Percentiles rank a stretch among this genome's conserved stretches.
Evolutionary conservation across 2,797 vertebrate genomes (phyloP).

Genomic region (Setipinna tenuifilis): DNA sequence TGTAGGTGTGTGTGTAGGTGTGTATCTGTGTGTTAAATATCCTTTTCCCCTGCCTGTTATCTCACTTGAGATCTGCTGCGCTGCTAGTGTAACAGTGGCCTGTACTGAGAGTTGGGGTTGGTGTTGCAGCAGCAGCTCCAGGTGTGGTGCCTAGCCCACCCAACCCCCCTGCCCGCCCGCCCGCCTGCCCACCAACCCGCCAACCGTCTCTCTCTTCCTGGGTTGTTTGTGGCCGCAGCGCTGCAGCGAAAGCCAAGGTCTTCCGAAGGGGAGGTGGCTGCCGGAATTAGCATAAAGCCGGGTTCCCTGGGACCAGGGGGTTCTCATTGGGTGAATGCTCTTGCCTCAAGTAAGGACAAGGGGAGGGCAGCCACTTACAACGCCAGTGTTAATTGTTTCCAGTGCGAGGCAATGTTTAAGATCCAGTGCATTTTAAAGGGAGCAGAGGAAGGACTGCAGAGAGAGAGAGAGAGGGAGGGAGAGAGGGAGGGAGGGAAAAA

Average conservation of each 20-base stretch:
- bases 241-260: constrained; percentile 87
- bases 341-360: constrained; percentile 91
- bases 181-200: too few species aligned
- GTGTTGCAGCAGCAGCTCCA: not conserved
- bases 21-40: not conserved
- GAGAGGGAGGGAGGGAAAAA: not conserved
- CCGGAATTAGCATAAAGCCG: constrained; percentile 90
- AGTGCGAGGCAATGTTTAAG: constrained; percentile 81
- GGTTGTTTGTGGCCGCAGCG: constrained; percentile 18
- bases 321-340: constrained; percentile 78
- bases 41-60: not conserved
- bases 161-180: too few species aligned
- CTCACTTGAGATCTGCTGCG: not conserved
- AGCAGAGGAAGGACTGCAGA: constrained; percentile 7
- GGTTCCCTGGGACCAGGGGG: constrained; percentile 74
- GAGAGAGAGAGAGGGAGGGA: not conserved
- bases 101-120: not conserved
- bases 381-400: constrained; percentile 84
- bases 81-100: not conserved
- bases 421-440: constrained; percentile 64
- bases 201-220: not conserved
- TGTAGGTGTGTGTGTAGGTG: not conserved
- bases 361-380: constrained; percentile 84
- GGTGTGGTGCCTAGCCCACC: not conserved
- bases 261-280: constrained; percentile 83